Evolutionary conservation across 2,113 vertebrate genomes (phyloP), one percentile per base, ranked within the genome.

Genomic region (Larimichthys crocea): DNA sequence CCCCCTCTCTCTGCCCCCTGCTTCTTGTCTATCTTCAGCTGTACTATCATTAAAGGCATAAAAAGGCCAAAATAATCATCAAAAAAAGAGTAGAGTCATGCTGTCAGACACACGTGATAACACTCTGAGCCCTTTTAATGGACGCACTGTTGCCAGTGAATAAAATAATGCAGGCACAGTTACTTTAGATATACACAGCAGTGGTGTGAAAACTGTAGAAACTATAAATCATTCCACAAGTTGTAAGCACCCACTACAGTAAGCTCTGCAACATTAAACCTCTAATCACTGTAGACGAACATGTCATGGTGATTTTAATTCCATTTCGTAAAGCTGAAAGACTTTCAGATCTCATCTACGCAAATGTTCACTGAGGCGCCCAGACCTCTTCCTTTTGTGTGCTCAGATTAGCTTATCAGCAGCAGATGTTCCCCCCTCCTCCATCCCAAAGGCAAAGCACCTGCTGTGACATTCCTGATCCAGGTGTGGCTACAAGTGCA

Each of bases 381-480:
- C 44, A 1, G 17, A 10, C 61, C 24, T 22, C 35, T 8, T 40
- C 35, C 22, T 61, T 49, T 22, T 55, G 55, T 52, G 16, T 8
- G 35, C 59, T 53, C 14, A 42, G 61, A 16, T 71, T 60, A 24
- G 72, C 9, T 44, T 68, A 46, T 29, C 53, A 52, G 12, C 40
- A 24, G 16, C n/a, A 42, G 55, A 61, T 62, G 44, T 76, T 64
- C 20, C 35, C 35, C 35, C 8, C 57, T 3, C 26, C 26, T 26
- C 26, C 52, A 11, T 55, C 79, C 65, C 31, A 35, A 64, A 49
- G 46, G 49, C 4, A 60, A 55, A 75, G 15, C 35, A 75, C 71
- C 71, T 83, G 80, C 66, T 62, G 71, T 42, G 72, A 80, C 85
- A 80, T 80, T 76, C 85, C 76, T 62, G 52, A 2, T 72, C 16